Evolutionary conservation across 2,113 vertebrate genomes (phyloP).

Genomic region (Saccopteryx bilineata): DNA sequence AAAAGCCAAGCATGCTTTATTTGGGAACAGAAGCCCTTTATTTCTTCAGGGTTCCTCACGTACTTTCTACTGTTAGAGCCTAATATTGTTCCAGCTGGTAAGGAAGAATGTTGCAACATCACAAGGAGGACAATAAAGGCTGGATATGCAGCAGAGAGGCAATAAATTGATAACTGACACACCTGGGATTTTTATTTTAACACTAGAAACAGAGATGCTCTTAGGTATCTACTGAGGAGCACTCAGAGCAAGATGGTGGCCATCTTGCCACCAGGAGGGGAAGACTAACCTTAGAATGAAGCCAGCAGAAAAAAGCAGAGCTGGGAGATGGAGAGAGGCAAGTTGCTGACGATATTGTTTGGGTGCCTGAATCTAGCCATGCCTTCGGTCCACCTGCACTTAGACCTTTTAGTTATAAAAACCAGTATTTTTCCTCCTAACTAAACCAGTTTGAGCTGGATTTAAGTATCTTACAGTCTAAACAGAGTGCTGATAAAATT

Average conservation of each 20-base stretch:
- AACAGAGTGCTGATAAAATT: neutral
- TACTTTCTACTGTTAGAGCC: neutral
- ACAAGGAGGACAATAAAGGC: neutral
- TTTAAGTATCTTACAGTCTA: neutral
- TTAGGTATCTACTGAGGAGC: neutral
- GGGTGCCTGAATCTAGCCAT: neutral
- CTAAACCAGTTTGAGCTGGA: neutral
- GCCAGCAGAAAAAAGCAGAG: neutral
- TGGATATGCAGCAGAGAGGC: neutral
- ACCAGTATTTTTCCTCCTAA: too few relatives aligned
- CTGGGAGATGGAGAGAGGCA: neutral
- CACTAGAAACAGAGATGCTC: neutral
- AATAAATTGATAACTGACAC: neutral
- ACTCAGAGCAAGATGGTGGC: neutral
- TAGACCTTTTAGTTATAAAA: neutral
- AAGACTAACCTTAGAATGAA: neutral
- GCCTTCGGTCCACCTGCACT: neutral
- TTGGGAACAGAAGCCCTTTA: neutral
- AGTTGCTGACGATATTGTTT: neutral
- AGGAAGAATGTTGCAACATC: neutral
- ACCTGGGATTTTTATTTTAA: neutral
- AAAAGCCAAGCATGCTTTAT: neutral
- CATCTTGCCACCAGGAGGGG: neutral
- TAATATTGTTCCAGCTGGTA: neutral
- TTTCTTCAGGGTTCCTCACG: neutral